Conservation (phyloP, 2,113 vertebrate genomes). For the Daubentonia madagascariensis region DNA sequence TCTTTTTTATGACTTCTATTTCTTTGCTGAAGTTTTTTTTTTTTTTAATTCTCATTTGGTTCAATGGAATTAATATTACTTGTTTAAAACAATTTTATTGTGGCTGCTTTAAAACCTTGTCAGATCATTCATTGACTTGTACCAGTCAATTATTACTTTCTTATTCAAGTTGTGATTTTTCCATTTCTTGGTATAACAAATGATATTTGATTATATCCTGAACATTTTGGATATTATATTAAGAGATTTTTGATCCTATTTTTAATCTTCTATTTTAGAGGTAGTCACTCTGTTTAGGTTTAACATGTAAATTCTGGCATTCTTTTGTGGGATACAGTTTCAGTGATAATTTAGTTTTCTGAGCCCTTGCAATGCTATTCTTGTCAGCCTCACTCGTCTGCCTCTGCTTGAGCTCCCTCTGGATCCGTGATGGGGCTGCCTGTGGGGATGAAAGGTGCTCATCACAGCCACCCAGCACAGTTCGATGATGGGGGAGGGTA, state of each 20-base stretch:
- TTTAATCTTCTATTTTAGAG: background rate
- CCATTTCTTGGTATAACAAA: background rate
- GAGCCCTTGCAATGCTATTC: background rate
- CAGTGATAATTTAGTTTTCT: background rate
- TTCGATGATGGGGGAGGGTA: background rate
- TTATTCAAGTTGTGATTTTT: background rate
- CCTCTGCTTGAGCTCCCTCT: background rate
- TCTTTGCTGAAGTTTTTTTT: background rate
- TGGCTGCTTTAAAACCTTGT: background rate
- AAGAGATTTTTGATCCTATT: background rate
- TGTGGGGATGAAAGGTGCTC: background rate
- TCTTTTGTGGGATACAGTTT: background rate
- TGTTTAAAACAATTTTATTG: background rate
- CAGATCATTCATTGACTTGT: background rate
- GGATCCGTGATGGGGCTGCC: background rate
- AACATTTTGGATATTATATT: background rate
- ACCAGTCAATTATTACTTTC: background rate
- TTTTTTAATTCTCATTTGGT: background rate
- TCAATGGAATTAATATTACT: background rate
- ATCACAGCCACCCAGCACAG: background rate
- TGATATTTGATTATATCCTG: background rate
- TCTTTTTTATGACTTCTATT: background rate
- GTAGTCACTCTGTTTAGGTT: background rate
- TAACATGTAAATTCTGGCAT: background rate
- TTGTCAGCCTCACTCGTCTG: background rate